Conservation (phyloP, 2,888 invertebrate species). For the Anorthoa munda region DNA sequence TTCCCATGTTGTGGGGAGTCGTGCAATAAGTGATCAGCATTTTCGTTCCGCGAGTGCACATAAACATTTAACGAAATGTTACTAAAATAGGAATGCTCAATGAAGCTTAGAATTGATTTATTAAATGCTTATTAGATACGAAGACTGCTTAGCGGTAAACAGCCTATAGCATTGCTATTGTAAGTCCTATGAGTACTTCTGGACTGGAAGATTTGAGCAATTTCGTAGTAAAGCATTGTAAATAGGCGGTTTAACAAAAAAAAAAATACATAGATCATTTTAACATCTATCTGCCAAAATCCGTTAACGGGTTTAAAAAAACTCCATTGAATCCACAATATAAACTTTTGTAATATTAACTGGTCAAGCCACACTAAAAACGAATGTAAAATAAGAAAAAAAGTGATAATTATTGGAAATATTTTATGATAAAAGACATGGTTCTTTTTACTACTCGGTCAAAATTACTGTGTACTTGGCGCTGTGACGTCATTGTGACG, state of each 20-base stretch:
- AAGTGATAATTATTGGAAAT: conserved; percentile 60
- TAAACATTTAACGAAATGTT: background rate
- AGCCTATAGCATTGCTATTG: background rate
- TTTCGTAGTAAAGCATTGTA: conserved; percentile 5
- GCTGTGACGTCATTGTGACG: no score
- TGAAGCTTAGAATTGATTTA: conserved; percentile 4
- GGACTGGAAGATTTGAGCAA: background rate
- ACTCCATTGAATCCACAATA: background rate
- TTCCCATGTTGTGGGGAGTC: background rate
- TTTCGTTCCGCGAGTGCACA: conserved; percentile 1
- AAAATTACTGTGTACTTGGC: no score
- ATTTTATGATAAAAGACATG: conserved; percentile 50
- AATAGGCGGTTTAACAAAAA: background rate
- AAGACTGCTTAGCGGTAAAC: conserved; percentile 11
- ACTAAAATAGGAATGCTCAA: conserved; percentile 22
- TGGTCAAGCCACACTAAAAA: conserved; percentile 21
- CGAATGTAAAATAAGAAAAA: conserved; percentile 43
- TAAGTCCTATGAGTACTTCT: background rate
- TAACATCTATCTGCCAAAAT: conserved; percentile 1
- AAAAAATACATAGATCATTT: conserved; percentile 2
- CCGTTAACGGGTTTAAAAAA: background rate
- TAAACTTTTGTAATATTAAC: conserved; percentile 48
- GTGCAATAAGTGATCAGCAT: background rate
- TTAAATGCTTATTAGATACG: background rate
- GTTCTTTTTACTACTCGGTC: conserved; percentile 12